Evolutionary conservation across 2,888 invertebrate genomes (phyloP).

Genomic region (Stenchaetothrips biformis): DNA sequence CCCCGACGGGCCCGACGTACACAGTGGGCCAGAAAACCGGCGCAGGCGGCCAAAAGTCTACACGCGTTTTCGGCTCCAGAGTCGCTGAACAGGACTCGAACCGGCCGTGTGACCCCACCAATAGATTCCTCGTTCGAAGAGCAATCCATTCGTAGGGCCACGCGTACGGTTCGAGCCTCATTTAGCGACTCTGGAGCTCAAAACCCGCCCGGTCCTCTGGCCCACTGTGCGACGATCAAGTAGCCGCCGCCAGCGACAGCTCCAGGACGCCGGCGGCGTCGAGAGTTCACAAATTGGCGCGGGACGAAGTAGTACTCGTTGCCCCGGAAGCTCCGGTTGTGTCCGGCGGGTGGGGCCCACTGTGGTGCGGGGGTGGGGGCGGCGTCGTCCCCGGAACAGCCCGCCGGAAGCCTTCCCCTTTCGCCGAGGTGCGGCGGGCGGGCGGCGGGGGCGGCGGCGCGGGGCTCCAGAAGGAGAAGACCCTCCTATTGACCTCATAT

Average conservation of each 20-base stretch:
- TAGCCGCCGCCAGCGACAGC: neutral
- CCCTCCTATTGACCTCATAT: conserved; percentile 2
- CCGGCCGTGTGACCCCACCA: no score
- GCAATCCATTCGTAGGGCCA: no score
- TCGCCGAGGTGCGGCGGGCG: neutral
- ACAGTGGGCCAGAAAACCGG: no score
- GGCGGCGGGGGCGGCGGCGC: neutral
- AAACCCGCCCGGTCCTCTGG: no score
- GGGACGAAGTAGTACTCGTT: neutral
- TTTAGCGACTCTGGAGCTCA: no score
- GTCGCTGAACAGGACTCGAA: no score
- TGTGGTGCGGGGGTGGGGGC: neutral
- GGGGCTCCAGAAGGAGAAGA: neutral
- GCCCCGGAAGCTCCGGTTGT: neutral
- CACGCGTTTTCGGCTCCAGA: no score
- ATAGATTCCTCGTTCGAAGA: no score
- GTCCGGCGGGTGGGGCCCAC: neutral
- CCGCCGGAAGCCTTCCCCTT: neutral
- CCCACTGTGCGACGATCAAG: neutral
- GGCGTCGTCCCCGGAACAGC: neutral
- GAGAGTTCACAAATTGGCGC: neutral
- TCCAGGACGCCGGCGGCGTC: neutral
- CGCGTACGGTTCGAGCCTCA: no score
- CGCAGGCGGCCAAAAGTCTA: no score
- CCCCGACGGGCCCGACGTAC: no score